Base-by-base conservation (phyloP, 2,888 invertebrate species). In the Tenthredo livida region DNA sequence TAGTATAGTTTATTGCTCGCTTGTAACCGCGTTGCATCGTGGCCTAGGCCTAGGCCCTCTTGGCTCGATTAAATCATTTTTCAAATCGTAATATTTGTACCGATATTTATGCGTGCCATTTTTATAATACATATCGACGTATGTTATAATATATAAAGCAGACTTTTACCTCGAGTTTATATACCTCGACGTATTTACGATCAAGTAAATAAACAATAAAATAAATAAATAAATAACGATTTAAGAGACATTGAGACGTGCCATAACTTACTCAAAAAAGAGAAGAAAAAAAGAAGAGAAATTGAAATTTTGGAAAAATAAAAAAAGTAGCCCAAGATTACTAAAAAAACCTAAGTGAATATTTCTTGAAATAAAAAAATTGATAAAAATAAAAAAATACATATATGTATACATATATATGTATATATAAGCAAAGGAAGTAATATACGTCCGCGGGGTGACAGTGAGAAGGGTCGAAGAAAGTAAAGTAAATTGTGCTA, bases 401-500 rank as follows among this genome's bases (percentile, higher is more conserved):
- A 12, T 12, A 43, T 4, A 47, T 47, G 3, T 12, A 47, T 47
- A 43, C 10, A 10, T 43, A 2, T 43, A 43, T 10, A 2, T 43
- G 40, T 43, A 47, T 47, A 15, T 47, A 47, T 47, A 47, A 37
- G 33, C 21, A 17, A 72, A 40, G 1, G 33, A 40, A 6, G 12
- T 37, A 72, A 72, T n/a, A 72, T 10, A 65, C 65, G 17, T 12
- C 25, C 7, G 15, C n/a, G 33, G 15, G 50, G 12, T 12, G 50
- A 33, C 15, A 29, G 29, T 25, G 50, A 33, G 54, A 17, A 54
- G n/a, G 21, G 21, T 6, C 3, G 54, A 29, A 25, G 12, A 78
- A 78, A 17, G 17, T 3, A 33, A n/a, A 58, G 17, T 58, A 58
- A 33, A 78, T 25, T 80, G 80, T 80, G 80, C 58, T 80, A 80